Evolutionary conservation across 2,113 vertebrate species (phyloP).

Genomic region (Petrocephalus zakoni): DNA sequence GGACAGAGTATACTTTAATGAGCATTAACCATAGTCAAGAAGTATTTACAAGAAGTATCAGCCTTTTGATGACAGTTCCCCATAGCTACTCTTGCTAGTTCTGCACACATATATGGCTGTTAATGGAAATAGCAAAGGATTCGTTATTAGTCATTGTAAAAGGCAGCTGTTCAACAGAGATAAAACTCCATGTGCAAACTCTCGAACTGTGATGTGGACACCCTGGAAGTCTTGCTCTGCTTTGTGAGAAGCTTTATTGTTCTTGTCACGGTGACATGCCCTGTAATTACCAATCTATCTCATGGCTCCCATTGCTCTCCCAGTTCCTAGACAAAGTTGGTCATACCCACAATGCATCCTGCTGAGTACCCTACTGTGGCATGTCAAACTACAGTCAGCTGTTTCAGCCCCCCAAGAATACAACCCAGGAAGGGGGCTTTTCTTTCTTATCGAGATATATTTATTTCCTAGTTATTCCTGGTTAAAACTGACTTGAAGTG

Average conservation of each 20-base stretch:
- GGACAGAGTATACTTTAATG: background rate
- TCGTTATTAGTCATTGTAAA: background rate
- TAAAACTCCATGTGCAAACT: background rate
- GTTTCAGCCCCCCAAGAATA: background rate
- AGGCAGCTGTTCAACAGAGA: background rate
- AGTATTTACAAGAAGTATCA: background rate
- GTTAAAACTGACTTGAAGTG: background rate
- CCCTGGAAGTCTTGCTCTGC: background rate
- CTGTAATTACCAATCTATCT: background rate
- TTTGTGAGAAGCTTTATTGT: background rate
- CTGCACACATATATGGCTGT: background rate
- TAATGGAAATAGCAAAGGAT: background rate
- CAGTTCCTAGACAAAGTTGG: background rate
- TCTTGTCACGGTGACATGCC: background rate
- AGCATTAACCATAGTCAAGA: background rate
- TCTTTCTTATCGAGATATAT: background rate
- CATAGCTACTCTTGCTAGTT: background rate
- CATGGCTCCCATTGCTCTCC: background rate
- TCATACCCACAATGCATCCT: background rate
- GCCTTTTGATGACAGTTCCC: background rate
- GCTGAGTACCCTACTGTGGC: background rate
- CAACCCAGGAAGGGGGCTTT: background rate
- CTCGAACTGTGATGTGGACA: background rate
- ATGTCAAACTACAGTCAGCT: background rate
- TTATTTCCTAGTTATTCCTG: background rate